phyloP scores from a whole-genome alignment of 2,888 invertebrate genomes.

The Conistra vaccinii region DNA sequence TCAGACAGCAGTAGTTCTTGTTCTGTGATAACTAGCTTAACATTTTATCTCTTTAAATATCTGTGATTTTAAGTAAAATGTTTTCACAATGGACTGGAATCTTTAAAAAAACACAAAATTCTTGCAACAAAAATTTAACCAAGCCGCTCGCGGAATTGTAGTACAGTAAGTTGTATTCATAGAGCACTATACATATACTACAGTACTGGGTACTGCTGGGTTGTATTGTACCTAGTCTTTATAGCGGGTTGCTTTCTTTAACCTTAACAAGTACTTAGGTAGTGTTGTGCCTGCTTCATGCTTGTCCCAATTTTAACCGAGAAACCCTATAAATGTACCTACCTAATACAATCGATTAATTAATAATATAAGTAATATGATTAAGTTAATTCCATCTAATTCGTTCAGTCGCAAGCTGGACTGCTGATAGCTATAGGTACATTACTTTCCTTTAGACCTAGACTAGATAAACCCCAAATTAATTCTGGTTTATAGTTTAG shows the following conservation, averaged over 20 bases:
- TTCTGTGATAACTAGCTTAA: too few relatives aligned
- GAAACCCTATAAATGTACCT: slow-evolving; percentile 37
- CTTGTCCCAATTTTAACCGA: slow-evolving; percentile 19
- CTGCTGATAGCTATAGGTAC: background rate
- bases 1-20: too few relatives aligned
- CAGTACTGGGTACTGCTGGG: too few relatives aligned
- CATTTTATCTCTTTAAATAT: too few relatives aligned
- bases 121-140: too few relatives aligned
- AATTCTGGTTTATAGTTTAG: background rate
- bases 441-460: too few relatives aligned
- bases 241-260: background rate
- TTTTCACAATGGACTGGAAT: too few relatives aligned
- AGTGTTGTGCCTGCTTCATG: background rate
- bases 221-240: background rate
- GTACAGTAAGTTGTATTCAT: too few relatives aligned
- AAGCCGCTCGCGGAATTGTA: too few relatives aligned
- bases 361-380: slow-evolving; percentile 3
- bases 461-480: background rate
- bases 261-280: background rate
- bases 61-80: too few relatives aligned
- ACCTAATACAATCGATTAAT: slow-evolving; percentile 11
- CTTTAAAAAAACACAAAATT: too few relatives aligned
- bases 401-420: background rate
- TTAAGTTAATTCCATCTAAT: background rate
- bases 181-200: too few relatives aligned